Evolutionary conservation across 1,140 invertebrate genomes (phyloP).

Genomic region (Drosophila serrata): DNA sequence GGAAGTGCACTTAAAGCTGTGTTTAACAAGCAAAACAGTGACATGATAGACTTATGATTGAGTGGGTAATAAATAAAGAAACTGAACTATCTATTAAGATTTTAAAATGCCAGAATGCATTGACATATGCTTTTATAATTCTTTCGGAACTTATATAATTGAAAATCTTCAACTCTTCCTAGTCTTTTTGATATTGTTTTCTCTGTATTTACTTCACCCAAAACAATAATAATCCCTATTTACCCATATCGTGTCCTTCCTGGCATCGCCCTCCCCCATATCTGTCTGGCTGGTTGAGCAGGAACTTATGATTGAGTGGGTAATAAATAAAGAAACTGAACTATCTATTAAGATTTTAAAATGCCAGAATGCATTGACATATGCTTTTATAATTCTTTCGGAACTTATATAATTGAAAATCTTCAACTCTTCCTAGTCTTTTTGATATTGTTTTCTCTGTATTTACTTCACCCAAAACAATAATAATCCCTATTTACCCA

Average conservation of each 20-base stretch:
- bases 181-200: background rate
- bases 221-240: constrained; percentile 79
- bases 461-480: constrained; percentile 54
- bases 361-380: too few relatives aligned
- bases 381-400: background rate
- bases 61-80: background rate
- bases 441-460: background rate
- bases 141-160: background rate
- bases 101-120: too few relatives aligned
- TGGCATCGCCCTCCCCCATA: constrained; percentile 11
- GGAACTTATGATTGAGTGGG: too few relatives aligned
- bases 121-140: background rate
- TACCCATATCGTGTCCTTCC: constrained; percentile 16
- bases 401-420: background rate
- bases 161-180: background rate
- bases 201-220: constrained; percentile 27
- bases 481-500: constrained; percentile 70
- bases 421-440: background rate
- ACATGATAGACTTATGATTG: background rate
- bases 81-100: too few relatives aligned
- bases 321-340: too few relatives aligned
- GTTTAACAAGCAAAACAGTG: background rate
- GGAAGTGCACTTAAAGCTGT: background rate
- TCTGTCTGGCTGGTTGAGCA: constrained; percentile 59
- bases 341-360: too few relatives aligned